Conservation (phyloP, 2,797 vertebrate species). For the Glossophaga mutica region DNA sequence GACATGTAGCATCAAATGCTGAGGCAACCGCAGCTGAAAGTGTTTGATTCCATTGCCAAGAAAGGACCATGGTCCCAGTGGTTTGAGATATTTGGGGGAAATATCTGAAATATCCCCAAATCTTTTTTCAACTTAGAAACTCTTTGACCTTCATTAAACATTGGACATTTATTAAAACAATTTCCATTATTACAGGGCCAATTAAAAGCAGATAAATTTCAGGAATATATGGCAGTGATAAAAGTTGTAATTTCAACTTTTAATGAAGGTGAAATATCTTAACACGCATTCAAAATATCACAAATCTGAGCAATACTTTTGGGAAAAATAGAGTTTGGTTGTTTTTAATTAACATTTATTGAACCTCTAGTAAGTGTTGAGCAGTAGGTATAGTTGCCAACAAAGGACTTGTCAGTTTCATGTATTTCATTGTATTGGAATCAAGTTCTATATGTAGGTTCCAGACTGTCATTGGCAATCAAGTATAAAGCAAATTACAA, state of each 20-base stretch:
- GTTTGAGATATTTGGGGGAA: background rate
- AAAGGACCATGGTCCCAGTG: background rate
- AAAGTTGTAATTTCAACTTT: background rate
- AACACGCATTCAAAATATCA: background rate
- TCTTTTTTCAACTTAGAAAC: background rate
- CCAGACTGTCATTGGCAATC: background rate
- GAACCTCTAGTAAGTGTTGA: background rate
- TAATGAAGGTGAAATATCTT: background rate
- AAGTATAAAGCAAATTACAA: background rate
- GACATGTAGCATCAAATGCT: background rate
- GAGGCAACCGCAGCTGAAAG: background rate
- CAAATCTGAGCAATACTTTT: background rate
- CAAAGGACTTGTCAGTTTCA: accelerated
- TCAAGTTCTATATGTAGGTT: background rate
- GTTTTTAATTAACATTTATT: background rate
- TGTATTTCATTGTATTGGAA: no score
- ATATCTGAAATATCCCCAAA: background rate
- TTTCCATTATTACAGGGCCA: background rate
- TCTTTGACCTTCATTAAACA: background rate
- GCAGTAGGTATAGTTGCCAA: background rate
- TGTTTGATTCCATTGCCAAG: background rate
- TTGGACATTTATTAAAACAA: background rate
- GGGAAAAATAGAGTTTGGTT: background rate
- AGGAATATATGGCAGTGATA: background rate
- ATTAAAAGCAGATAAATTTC: background rate